Evolutionary conservation across 2,113 vertebrate species (phyloP).

Genomic region (Hippocampus zosterae): DNA sequence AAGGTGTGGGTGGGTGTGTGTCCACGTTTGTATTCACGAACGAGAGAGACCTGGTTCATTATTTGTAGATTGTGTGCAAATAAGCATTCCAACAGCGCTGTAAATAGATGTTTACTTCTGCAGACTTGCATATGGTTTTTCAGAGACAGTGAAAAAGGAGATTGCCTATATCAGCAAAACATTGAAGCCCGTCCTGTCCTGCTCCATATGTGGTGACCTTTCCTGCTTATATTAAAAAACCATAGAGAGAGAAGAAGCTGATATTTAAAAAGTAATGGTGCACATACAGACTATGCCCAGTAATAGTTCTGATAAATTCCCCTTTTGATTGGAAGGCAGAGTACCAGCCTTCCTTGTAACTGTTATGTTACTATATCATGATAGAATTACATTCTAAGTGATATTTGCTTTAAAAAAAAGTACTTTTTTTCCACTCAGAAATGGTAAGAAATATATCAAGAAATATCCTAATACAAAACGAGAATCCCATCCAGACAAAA

Average conservation of each 20-base stretch:
- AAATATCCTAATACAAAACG: no score
- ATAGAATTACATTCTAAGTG: no score
- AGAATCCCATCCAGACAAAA: no score
- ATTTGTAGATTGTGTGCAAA: neutral
- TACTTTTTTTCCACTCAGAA: no score
- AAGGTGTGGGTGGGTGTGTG: neutral
- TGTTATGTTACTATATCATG: neutral
- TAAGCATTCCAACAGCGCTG: neutral
- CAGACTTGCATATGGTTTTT: constrained; percentile 10
- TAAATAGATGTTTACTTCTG: neutral
- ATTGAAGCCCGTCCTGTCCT: constrained; percentile 35
- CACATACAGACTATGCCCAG: neutral
- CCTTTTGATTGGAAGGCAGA: no score
- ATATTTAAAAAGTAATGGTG: neutral
- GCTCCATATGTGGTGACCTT: constrained; percentile 27
- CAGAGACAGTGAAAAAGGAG: constrained; percentile 52
- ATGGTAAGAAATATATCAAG: no score
- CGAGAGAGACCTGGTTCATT: neutral
- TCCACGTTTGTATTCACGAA: neutral
- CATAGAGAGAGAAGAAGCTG: constrained; percentile 6
- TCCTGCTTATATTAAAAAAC: constrained; percentile 16
- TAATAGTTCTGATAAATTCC: neutral
- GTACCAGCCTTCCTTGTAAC: neutral
- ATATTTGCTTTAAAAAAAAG: no score
- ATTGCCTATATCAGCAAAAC: constrained; percentile 40